Evolutionary conservation across 2,797 vertebrate genomes (phyloP), one percentile per base, ranked within the genome.

Genomic region (Propithecus deckenii): DNA sequence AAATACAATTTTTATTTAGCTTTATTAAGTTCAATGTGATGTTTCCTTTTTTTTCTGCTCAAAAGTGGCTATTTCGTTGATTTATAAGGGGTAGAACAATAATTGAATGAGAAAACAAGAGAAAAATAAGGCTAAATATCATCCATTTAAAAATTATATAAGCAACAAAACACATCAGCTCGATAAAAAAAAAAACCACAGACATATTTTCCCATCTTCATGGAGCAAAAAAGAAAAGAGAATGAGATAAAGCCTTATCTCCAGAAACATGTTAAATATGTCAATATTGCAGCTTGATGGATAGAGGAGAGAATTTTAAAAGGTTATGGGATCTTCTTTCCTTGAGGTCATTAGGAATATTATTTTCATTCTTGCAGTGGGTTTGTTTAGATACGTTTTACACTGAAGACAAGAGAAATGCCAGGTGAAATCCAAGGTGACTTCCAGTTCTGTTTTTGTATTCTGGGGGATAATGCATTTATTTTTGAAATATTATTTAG

Each of bases 141-240:
- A 14, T 25, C 32, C 61, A 85, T 46, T n/a, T 79, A 74, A 28
- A 61, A 86, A 3, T 76, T 90, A 91, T 7, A 74, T 81, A 86
- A 78, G 79, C 32, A 89, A 76, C 85, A 71, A 76, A 84, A 48
- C 7, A 88, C 1, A 91, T 1, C 46, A 30, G 10, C 25, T 78
- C 22, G 17, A 65, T 86, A 25, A 46, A 38, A 25, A 46, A 81
- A 71, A 89, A 46, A 67, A 9, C 10, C 46, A 81, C 30, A 95
- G 61, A 86, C 25, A 61, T 79, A 91, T 87, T 95, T 96, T 61
- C 4, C 35, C 32, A 96, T 81, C 50, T 86, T 91, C 57, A 76
- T 6, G 69, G n/a, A 74, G 18, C 30, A 7, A 15, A 1, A 17
- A 43, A 46, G 57, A 38, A 74, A 78, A 67, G 59, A 52, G 9